Evolutionary conservation across 2,888 invertebrate genomes (phyloP).

Genomic region (Cataglyphis cursor): DNA sequence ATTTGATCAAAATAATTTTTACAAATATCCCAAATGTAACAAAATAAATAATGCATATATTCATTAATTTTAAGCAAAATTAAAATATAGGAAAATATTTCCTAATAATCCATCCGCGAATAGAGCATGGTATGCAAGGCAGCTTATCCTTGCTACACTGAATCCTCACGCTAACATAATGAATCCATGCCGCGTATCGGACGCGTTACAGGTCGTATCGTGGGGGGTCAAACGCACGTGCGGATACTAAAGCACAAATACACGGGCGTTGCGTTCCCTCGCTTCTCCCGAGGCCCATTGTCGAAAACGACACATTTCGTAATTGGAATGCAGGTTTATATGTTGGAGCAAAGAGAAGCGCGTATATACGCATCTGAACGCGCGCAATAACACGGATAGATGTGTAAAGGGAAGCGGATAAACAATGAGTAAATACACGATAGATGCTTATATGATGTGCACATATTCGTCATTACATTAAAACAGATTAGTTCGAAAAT

Average conservation of each 20-base stretch:
- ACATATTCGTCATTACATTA: slow-evolving; percentile 25
- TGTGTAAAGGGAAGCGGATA: slow-evolving; percentile 34
- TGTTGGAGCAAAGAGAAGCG: slow-evolving; percentile 56
- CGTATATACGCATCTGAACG: slow-evolving; percentile 25
- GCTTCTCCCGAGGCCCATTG: slow-evolving; percentile 58
- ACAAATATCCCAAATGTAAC: background rate
- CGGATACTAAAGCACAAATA: slow-evolving; percentile 11
- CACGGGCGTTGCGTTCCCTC: slow-evolving; percentile 26
- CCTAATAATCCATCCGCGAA: background rate
- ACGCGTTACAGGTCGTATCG: slow-evolving; percentile 67
- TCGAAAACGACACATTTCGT: slow-evolving; percentile 74
- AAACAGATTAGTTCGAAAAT: slow-evolving; percentile 23
- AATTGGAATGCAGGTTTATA: slow-evolving; percentile 66
- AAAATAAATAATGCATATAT: background rate
- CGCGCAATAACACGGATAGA: slow-evolving; percentile 12
- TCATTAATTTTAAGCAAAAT: background rate
- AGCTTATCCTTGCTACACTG: slow-evolving; percentile 8
- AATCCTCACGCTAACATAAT: slow-evolving; percentile 65
- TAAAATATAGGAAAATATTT: background rate
- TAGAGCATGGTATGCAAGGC: background rate
- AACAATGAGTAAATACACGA: slow-evolving; percentile 32
- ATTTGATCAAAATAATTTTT: background rate
- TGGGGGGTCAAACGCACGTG: slow-evolving; percentile 58
- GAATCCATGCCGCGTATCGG: slow-evolving; percentile 71
- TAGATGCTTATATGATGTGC: background rate